These are phyloP conservation scores for Gila robusta DNA, from an alignment of 2,797 vertebrate genomes.

Conservation along the genomic window DNA sequence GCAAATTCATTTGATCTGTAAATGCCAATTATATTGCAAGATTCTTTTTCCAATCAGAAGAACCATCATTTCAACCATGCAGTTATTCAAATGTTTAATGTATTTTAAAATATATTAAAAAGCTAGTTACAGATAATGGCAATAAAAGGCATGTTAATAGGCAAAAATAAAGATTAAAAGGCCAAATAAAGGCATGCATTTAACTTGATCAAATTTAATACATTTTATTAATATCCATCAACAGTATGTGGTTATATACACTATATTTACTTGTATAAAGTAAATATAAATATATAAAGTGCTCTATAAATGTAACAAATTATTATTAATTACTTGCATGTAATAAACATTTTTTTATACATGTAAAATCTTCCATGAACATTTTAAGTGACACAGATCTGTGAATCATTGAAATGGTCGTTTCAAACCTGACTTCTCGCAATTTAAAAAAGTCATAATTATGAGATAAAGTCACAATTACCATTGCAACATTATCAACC, in stretches of 20 bases:
- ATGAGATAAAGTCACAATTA: too few species aligned
- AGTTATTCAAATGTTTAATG: background rate
- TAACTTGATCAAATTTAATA: rapidly evolving
- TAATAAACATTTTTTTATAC: background rate
- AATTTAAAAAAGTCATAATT: too few species aligned
- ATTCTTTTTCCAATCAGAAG: background rate
- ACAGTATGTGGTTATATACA: background rate
- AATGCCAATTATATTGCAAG: background rate
- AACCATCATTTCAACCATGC: background rate
- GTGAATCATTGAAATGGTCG: background rate
- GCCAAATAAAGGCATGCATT: background rate
- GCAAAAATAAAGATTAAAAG: background rate
- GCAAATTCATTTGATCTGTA: background rate
- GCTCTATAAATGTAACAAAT: too few species aligned
- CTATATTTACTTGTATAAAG: background rate
- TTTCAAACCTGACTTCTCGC: too few species aligned
- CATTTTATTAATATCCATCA: too few species aligned
- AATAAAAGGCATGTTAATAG: background rate
- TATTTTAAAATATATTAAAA: background rate
- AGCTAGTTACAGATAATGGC: background rate
- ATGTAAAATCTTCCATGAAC: background rate
- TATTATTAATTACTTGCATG: background rate
- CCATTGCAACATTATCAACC: too few species aligned
- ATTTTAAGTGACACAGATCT: background rate
- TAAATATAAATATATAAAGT: too few species aligned